phyloP scores from a whole-genome alignment of 2,797 vertebrate species.

The Pterois miles region DNA sequence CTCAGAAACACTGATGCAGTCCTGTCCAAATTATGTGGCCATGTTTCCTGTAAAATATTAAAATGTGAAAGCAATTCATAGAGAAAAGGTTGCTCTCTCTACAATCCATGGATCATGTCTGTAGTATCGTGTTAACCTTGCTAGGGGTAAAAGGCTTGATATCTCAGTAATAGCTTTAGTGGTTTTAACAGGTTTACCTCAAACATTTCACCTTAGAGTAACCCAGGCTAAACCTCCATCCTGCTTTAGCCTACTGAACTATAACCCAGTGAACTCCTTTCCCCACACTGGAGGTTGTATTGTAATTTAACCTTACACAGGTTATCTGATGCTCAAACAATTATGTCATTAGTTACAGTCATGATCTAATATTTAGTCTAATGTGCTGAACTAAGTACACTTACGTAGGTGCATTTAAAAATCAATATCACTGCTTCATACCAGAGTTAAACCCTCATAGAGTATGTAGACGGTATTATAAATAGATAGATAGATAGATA shows the following conservation, averaged over 20 bases:
- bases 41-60: background rate
- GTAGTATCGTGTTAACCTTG: conserved; percentile 33
- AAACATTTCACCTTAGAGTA: conserved; percentile 39
- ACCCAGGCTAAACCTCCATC: conserved; percentile 30
- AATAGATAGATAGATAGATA: background rate
- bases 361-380: background rate
- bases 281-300: background rate
- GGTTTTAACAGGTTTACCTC: conserved; percentile 48
- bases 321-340: background rate
- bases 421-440: conserved; percentile 22
- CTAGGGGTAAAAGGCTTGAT: conserved; percentile 16
- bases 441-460: background rate
- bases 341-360: background rate
- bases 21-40: background rate
- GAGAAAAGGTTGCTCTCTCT: background rate
- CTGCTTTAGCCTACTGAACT: conserved; percentile 40
- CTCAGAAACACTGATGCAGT: background rate
- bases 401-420: conserved; percentile 31
- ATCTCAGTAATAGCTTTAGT: conserved; percentile 53
- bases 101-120: background rate
- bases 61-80: background rate
- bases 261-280: conserved; percentile 7
- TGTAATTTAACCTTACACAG: background rate
- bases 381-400: background rate
- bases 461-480: background rate